A percentile compares a stretch with the other conserved stretches of the same genome.
Evolutionary conservation across 1,140 invertebrate species (phyloP).

Genomic region (Acyrthosiphon pisum): DNA sequence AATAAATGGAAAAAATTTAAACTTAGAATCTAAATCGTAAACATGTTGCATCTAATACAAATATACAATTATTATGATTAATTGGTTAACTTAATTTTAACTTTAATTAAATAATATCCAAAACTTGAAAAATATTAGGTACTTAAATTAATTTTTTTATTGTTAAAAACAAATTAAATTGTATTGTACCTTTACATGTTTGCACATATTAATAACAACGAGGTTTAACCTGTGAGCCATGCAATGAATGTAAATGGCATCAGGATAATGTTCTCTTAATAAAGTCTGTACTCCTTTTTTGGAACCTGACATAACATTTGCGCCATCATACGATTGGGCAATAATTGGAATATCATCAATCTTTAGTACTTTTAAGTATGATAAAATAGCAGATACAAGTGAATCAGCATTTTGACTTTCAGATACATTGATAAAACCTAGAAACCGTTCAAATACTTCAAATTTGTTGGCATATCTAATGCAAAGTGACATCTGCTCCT

Average conservation of each 20-base stretch:
- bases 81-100: no score
- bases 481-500: neutral
- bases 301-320: neutral
- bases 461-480: neutral
- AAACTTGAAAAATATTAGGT: neutral
- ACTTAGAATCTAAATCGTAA: no score
- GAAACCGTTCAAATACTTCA: neutral
- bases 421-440: neutral
- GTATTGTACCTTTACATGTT: neutral
- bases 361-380: neutral
- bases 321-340: neutral
- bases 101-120: neutral
- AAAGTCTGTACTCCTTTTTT: neutral
- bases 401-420: neutral
- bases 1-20: no score
- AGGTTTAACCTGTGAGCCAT: neutral
- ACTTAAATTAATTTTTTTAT: no score
- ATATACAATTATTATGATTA: no score
- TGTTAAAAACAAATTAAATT: no score
- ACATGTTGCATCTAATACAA: no score
- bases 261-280: neutral
- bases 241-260: neutral
- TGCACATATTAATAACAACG: neutral
- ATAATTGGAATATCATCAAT: neutral
- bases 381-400: neutral